Percentiles rank a stretch among this genome's conserved stretches.
phyloP scores from a whole-genome alignment of 2,888 invertebrate genomes.

The Thereva nobilitata region DNA sequence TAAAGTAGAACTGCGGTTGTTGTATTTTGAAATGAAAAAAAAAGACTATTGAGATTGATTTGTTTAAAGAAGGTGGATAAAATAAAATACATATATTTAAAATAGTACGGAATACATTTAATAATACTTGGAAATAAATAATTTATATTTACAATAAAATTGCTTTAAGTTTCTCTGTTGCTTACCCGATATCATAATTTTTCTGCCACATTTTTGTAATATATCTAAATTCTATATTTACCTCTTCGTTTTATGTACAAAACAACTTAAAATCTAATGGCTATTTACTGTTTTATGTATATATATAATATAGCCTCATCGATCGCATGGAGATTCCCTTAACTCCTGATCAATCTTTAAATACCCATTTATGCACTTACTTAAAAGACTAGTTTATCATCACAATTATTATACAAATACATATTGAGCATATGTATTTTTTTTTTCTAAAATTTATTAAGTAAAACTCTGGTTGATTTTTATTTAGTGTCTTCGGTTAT shows the following conservation, averaged over 20 bases:
- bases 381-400: slow-evolving; percentile 38
- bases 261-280: slow-evolving; percentile 8
- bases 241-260: slow-evolving; percentile 12
- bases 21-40: too few species aligned
- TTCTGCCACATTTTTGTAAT: too few species aligned
- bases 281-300: not conserved
- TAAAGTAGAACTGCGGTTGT: too few species aligned
- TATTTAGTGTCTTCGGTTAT: not conserved
- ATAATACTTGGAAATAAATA: slow-evolving; percentile 30
- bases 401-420: slow-evolving; percentile 38
- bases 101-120: slow-evolving; percentile 30
- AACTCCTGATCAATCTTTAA: slow-evolving; percentile 1
- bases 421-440: slow-evolving; percentile 35
- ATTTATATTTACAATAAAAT: slow-evolving; percentile 29
- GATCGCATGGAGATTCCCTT: not conserved
- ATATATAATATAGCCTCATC: too few species aligned
- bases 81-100: slow-evolving; percentile 8
- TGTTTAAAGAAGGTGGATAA: too few species aligned
- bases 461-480: not conserved
- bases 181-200: not conserved
- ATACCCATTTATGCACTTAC: slow-evolving; percentile 9
- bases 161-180: slow-evolving; percentile 25
- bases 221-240: not conserved
- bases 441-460: not conserved
- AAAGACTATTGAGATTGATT: too few species aligned